These are phyloP conservation scores for Noctua janthina DNA, from an alignment of 2,888 invertebrate genomes.

Conservation along the genomic window DNA sequence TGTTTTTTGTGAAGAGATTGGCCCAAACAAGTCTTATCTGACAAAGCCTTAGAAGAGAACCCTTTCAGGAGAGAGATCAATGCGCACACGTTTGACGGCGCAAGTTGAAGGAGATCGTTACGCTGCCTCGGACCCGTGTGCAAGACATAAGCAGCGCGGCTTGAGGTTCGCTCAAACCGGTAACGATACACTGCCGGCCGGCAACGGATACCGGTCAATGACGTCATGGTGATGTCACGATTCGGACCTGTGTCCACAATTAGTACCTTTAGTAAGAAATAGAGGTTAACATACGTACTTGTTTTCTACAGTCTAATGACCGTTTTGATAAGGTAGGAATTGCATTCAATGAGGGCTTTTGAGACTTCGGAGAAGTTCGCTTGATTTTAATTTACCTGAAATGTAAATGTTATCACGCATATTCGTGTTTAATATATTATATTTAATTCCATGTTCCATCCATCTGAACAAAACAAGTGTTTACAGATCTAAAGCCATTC, in stretches of 20 bases:
- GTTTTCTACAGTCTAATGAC: not conserved
- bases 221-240: not conserved
- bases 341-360: not conserved
- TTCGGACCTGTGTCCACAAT: not conserved
- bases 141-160: not conserved
- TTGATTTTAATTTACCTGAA: not conserved
- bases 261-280: not conserved
- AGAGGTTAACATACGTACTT: not conserved
- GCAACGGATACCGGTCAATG: not conserved
- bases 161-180: not conserved
- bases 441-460: not conserved
- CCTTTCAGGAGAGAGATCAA: conserved; percentile 85
- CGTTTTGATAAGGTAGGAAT: not conserved
- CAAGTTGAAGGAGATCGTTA: conserved; percentile 51
- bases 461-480: not conserved
- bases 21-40: conserved; percentile 83
- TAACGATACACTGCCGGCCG: not conserved
- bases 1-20: conserved; percentile 80
- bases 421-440: not conserved
- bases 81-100: conserved; percentile 63
- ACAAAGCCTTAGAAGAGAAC: conserved; percentile 82
- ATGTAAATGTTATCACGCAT: not conserved
- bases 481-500: not conserved
- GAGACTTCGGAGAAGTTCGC: not conserved
- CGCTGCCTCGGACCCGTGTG: too few species aligned